These are phyloP conservation scores for Aporophyla lueneburgensis DNA, from an alignment of 2,888 invertebrate genomes.

Conservation along the genomic window DNA sequence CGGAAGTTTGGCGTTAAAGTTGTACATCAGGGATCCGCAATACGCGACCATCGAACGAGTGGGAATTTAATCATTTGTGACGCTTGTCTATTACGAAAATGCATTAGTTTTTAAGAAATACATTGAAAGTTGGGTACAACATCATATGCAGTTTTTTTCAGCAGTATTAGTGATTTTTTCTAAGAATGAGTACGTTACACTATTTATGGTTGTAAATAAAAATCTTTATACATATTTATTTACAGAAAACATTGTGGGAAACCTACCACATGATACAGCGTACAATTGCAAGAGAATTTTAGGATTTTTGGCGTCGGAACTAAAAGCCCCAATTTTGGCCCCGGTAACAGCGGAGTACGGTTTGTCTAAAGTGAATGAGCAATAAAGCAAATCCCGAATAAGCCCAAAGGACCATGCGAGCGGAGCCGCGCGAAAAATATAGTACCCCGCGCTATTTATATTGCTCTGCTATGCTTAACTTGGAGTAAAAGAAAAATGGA, in stretches of 20 bases:
- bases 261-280: constrained; percentile 1
- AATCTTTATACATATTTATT: not conserved
- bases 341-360: constrained; percentile 59
- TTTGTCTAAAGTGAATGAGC: constrained; percentile 69
- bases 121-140: not conserved
- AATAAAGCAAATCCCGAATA: constrained; percentile 68
- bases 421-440: constrained; percentile 64
- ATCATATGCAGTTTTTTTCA: not conserved
- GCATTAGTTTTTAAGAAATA: not conserved
- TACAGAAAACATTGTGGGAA: not conserved
- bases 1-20: constrained; percentile 78
- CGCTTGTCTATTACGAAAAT: constrained; percentile 14
- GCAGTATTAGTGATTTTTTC: not conserved
- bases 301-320: constrained; percentile 44
- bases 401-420: constrained; percentile 58
- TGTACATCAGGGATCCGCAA: constrained; percentile 76
- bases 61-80: constrained; percentile 52
- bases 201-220: not conserved
- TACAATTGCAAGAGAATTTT: constrained; percentile 47
- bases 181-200: not conserved
- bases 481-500: constrained; percentile 61
- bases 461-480: constrained; percentile 57
- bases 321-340: constrained; percentile 55
- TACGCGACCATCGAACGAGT: constrained; percentile 54
- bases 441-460: constrained; percentile 62